These are phyloP conservation scores for Australoheros scitulus DNA, from an alignment of 2,113 vertebrate genomes.

Conservation along the genomic window DNA sequence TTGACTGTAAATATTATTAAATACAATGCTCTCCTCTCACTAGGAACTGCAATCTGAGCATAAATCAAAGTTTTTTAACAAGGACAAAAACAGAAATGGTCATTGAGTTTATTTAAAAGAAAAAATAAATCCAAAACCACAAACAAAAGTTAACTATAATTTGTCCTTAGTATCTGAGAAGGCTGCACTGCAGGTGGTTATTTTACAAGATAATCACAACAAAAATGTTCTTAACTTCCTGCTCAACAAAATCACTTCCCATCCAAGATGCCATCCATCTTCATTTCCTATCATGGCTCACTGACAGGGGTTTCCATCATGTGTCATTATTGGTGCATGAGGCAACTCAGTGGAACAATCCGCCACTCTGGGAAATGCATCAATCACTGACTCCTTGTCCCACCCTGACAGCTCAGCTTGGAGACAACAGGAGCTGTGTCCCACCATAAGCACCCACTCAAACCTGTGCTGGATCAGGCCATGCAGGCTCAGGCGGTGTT, in stretches of 20 bases:
- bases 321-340: slow-evolving; percentile 83
- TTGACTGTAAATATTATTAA: neutral
- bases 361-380: slow-evolving; percentile 76
- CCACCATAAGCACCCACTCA: slow-evolving; percentile 54
- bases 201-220: slow-evolving; percentile 69
- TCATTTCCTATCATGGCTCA: slow-evolving; percentile 77
- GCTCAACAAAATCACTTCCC: slow-evolving; percentile 79
- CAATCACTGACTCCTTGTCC: slow-evolving; percentile 79
- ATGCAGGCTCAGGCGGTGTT: slow-evolving; percentile 22
- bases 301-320: slow-evolving; percentile 84
- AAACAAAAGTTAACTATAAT: neutral
- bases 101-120: neutral
- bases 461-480: slow-evolving; percentile 35
- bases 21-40: neutral
- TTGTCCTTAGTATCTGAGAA: neutral
- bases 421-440: slow-evolving; percentile 52
- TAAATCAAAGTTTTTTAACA: neutral
- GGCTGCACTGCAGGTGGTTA: slow-evolving; percentile 55
- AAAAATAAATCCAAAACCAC: neutral
- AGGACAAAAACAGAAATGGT: neutral
- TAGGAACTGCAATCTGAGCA: neutral
- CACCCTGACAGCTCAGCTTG: slow-evolving; percentile 59
- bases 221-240: slow-evolving; percentile 76
- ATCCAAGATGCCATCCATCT: slow-evolving; percentile 79
- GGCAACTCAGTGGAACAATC: slow-evolving; percentile 78